Evolutionary conservation across 2,113 vertebrate species (phyloP).

Genomic region (Saguinus imperator): DNA sequence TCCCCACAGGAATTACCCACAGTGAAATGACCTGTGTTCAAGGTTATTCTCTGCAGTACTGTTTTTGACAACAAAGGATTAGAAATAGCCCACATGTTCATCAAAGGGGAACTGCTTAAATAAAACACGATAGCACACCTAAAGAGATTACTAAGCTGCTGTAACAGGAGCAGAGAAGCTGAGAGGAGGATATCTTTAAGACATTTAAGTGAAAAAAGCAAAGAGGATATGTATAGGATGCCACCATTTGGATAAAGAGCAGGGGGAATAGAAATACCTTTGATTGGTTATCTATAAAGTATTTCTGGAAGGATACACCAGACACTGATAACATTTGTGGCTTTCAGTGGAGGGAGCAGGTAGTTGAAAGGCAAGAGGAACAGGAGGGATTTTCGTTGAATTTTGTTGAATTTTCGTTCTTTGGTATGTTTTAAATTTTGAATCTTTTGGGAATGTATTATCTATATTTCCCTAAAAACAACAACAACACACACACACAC

Average conservation of each 20-base stretch:
- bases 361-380: not conserved
- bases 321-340: not conserved
- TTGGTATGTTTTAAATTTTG: not conserved
- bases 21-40: too few species aligned
- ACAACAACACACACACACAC: not conserved
- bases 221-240: not conserved
- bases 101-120: not conserved
- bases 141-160: not conserved
- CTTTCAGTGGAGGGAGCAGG: not conserved
- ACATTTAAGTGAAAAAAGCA: not conserved
- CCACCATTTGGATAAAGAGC: not conserved
- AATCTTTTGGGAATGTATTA: not conserved
- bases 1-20: not conserved
- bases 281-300: not conserved
- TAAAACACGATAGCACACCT: not conserved
- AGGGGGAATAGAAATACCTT: not conserved
- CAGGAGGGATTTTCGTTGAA: not conserved
- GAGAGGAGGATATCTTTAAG: not conserved
- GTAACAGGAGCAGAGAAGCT: not conserved
- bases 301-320: not conserved
- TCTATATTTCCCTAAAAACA: not conserved
- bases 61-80: not conserved
- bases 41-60: not conserved
- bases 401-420: not conserved
- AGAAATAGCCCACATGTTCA: not conserved